Evolutionary conservation across 2,797 vertebrate species (phyloP).

Genomic region (Dendrocincla tyrannina): DNA sequence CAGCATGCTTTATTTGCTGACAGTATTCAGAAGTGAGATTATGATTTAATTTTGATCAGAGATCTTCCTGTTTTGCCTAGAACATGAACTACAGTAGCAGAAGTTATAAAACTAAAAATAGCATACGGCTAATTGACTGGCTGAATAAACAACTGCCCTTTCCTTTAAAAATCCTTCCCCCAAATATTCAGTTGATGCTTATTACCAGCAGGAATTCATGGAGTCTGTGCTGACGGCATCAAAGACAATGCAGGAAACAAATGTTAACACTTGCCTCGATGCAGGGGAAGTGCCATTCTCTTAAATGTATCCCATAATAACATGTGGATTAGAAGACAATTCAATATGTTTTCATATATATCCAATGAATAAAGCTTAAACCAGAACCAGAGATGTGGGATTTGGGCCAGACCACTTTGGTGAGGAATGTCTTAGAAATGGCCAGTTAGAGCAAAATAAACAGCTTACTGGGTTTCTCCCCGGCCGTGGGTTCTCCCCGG

Average conservation of each 20-base stretch:
- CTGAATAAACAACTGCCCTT: background rate
- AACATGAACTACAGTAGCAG: background rate
- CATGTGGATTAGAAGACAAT: background rate
- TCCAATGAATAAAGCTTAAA: background rate
- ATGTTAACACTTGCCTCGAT: background rate
- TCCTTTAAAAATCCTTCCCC: background rate
- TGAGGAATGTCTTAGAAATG: background rate
- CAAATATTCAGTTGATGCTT: background rate
- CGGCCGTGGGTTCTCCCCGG: background rate
- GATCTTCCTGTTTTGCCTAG: background rate
- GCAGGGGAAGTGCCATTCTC: background rate
- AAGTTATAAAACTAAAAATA: background rate
- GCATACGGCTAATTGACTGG: background rate
- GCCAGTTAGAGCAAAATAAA: constrained; percentile 22
- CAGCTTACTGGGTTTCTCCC: background rate
- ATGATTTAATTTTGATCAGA: constrained; percentile 4
- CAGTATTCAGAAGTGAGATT: background rate
- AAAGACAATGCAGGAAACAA: background rate
- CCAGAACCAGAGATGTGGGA: background rate
- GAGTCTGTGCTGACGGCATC: background rate
- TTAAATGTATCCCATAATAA: background rate
- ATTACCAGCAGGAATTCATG: background rate
- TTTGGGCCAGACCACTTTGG: background rate
- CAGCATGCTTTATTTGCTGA: background rate
- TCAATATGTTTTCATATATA: background rate